Percentiles rank a stretch among this genome's conserved stretches.
These are phyloP conservation scores for Sinodicranocentrus sp. DNA, from an alignment of 2,888 invertebrate genomes.

Conservation along the genomic window DNA sequence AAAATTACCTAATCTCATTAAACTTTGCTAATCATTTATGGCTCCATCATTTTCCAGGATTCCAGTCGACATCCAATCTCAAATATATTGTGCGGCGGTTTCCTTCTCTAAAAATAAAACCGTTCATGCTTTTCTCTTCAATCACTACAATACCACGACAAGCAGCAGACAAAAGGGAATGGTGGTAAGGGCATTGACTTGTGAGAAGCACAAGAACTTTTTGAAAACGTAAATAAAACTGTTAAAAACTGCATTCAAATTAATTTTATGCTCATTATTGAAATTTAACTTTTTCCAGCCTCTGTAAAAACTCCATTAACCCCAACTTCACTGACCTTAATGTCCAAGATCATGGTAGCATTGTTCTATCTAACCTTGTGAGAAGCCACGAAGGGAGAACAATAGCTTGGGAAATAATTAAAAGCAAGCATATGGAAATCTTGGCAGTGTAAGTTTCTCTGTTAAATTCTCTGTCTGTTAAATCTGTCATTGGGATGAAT, in stretches of 20 bases:
- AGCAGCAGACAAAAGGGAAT: neutral
- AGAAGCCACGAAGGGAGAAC: neutral
- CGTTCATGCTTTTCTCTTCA: constrained; percentile 13
- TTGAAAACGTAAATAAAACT: constrained; percentile 7
- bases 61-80: constrained; percentile 34
- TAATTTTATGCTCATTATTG: neutral
- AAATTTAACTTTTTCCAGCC: neutral
- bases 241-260: neutral
- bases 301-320: neutral
- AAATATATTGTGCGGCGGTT: constrained; percentile 38
- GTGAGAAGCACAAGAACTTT: neutral
- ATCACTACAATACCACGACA: constrained; percentile 15
- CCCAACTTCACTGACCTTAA: neutral
- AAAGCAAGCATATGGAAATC: neutral
- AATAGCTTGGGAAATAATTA: neutral
- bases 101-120: neutral
- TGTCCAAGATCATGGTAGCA: neutral
- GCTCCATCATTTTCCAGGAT: constrained; percentile 20
- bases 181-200: constrained; percentile 40
- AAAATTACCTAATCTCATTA: neutral
- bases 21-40: neutral
- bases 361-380: neutral
- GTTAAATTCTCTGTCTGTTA: neutral
- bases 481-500: neutral
- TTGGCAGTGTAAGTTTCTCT: neutral